Evolutionary conservation across 2,113 vertebrate species (phyloP).

Genomic region (Lucifuga dentata): DNA sequence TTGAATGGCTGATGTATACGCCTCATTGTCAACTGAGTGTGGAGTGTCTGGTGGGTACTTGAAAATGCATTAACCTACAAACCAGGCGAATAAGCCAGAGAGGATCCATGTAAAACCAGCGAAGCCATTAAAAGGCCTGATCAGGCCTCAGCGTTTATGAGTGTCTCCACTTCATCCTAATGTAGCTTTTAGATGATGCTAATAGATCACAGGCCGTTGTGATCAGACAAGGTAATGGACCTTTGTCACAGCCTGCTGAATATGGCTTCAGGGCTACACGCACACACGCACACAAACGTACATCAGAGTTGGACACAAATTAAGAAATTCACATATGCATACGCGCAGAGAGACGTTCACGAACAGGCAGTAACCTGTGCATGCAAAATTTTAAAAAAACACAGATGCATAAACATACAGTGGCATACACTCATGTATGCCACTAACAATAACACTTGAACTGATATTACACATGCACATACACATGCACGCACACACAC

Average conservation of each 20-base stretch:
- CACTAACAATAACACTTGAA: too few species aligned
- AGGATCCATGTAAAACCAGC: conserved; percentile 85
- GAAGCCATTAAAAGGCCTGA: conserved; percentile 86
- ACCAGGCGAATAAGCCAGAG: conserved; percentile 69
- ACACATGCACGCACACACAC: conserved; percentile 14
- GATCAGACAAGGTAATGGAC: conserved; percentile 98
- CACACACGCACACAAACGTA: conserved; percentile 74
- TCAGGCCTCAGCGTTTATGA: conserved; percentile 82
- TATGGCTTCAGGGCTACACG: conserved; percentile 93
- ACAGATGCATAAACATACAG: conserved; percentile 1
- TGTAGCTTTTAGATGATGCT: conserved; percentile 98
- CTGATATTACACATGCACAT: not conserved
- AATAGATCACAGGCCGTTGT: conserved; percentile 96
- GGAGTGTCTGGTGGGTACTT: conserved; percentile 76
- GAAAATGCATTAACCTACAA: conserved; percentile 81
- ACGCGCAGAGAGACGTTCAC: not conserved
- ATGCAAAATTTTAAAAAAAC: conserved; percentile 11
- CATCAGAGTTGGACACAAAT: too few species aligned
- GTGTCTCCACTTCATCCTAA: conserved; percentile 89
- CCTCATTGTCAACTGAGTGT: conserved; percentile 72
- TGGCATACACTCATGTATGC: conserved; percentile 7
- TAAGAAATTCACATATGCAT: not conserved
- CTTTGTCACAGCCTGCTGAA: conserved; percentile 97
- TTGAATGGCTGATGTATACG: conserved; percentile 53
- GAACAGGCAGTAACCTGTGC: conserved; percentile 2